phyloP scores from a whole-genome alignment of 2,113 vertebrate species.

The Siniperca chuatsi region DNA sequence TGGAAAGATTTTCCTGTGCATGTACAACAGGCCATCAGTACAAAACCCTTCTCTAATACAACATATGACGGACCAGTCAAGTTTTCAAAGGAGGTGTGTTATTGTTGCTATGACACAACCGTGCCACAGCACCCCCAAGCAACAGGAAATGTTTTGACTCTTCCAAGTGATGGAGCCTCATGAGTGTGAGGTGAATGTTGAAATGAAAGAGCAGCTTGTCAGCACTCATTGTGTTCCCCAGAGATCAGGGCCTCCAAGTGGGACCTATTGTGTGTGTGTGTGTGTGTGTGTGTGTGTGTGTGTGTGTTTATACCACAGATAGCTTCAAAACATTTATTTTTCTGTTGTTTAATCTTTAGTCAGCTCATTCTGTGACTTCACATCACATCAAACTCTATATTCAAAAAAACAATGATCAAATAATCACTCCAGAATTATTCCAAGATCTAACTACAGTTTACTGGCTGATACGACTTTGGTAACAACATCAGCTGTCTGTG shows the following conservation, averaged over 20 bases:
- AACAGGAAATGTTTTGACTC: slow-evolving; percentile 50
- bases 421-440: background rate
- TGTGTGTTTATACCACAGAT: background rate
- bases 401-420: background rate
- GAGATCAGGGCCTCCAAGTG: slow-evolving; percentile 35
- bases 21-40: background rate
- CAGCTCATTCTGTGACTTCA: background rate
- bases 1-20: slow-evolving; percentile 22
- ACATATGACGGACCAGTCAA: background rate
- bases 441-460: background rate
- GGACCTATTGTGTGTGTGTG: slow-evolving; percentile 39
- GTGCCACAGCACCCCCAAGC: slow-evolving; percentile 9
- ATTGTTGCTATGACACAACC: slow-evolving; percentile 36
- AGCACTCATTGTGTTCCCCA: slow-evolving; percentile 56
- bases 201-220: slow-evolving; percentile 26
- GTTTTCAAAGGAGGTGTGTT: background rate
- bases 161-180: slow-evolving; percentile 38
- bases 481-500: background rate
- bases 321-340: slow-evolving; percentile 1
- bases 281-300: slow-evolving; percentile 11
- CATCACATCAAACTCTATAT: background rate
- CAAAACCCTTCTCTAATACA: background rate
- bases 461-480: background rate
- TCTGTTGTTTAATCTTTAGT: background rate
- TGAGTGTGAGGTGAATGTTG: slow-evolving; percentile 34